phyloP scores from a whole-genome alignment of 2,797 vertebrate genomes.

The Salarias fasciatus region DNA sequence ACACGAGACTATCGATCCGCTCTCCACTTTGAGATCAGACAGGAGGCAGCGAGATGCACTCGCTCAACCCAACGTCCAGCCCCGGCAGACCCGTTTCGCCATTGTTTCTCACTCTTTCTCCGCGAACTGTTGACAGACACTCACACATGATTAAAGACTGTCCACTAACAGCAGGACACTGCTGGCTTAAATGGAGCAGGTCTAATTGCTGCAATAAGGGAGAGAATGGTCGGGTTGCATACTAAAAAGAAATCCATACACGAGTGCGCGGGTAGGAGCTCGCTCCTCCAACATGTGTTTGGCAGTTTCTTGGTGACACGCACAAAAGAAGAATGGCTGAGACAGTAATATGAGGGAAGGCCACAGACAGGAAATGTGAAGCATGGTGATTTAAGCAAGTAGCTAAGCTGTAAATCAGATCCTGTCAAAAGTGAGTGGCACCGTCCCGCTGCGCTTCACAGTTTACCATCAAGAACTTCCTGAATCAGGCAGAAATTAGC shows the following conservation, averaged over 20 bases:
- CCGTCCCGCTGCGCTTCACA: slow-evolving; percentile 29
- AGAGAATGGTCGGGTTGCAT: slow-evolving; percentile 54
- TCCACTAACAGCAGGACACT: slow-evolving; percentile 65
- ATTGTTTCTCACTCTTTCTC: slow-evolving; percentile 62
- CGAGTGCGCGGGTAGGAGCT: slow-evolving; percentile 52
- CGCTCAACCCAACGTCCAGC: slow-evolving; percentile 38
- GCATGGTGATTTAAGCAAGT: slow-evolving; percentile 58
- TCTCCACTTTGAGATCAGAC: slow-evolving; percentile 17
- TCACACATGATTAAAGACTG: slow-evolving; percentile 75
- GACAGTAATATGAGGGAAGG: slow-evolving; percentile 62
- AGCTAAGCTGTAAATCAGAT: slow-evolving; percentile 58
- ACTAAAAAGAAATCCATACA: slow-evolving; percentile 71
- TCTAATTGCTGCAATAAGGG: slow-evolving; percentile 76
- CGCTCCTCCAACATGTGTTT: slow-evolving; percentile 63
- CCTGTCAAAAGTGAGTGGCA: slow-evolving; percentile 59
- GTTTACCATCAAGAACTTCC: slow-evolving; percentile 14
- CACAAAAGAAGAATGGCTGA: slow-evolving; percentile 70
- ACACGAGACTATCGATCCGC: slow-evolving; percentile 33
- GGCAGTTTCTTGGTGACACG: slow-evolving; percentile 65
- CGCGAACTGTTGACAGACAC: slow-evolving; percentile 69
- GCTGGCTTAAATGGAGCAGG: slow-evolving; percentile 73
- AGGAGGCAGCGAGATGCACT: slow-evolving; percentile 37
- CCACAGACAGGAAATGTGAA: slow-evolving; percentile 71
- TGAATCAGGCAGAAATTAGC: slow-evolving; percentile 4
- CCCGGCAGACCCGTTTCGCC: slow-evolving; percentile 45